Evolutionary conservation across 2,888 invertebrate genomes (phyloP).

Genomic region (Atethmia centrago): DNA sequence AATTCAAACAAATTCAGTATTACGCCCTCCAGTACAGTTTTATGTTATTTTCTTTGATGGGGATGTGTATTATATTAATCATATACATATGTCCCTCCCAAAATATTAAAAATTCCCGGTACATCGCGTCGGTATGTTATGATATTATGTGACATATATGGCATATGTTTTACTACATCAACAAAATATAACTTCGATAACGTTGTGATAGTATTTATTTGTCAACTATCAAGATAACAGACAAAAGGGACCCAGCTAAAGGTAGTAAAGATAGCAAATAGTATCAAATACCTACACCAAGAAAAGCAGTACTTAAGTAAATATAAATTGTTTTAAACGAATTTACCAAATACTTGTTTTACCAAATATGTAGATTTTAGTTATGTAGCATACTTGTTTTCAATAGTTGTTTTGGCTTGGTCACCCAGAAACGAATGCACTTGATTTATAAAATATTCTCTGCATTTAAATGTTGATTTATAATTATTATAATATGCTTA

Average conservation of each 20-base stretch:
- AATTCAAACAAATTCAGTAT: neutral
- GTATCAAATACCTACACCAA: neutral
- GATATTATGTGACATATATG: neutral
- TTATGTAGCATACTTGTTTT: neutral
- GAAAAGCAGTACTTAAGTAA: neutral
- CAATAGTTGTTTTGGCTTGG: neutral
- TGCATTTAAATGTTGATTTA: neutral
- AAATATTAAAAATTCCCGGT: neutral
- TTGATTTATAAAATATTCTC: neutral
- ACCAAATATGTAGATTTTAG: neutral
- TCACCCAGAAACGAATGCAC: neutral
- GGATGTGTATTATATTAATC: neutral
- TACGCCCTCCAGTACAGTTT: neutral
- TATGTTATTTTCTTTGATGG: neutral
- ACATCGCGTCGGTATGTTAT: neutral
- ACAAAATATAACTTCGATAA: constrained; percentile 16
- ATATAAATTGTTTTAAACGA: neutral
- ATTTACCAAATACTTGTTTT: neutral
- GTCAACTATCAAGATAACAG: constrained; percentile 14
- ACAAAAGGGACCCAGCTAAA: constrained; percentile 11
- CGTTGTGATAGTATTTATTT: constrained; percentile 23
- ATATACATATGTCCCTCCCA: neutral
- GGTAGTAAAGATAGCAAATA: constrained; percentile 5
- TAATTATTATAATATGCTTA: neutral
- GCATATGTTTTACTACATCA: constrained; percentile 5